Evolutionary conservation across 2,797 vertebrate species (phyloP), one percentile per base, ranked within the genome.

Genomic region (Karalla daura): DNA sequence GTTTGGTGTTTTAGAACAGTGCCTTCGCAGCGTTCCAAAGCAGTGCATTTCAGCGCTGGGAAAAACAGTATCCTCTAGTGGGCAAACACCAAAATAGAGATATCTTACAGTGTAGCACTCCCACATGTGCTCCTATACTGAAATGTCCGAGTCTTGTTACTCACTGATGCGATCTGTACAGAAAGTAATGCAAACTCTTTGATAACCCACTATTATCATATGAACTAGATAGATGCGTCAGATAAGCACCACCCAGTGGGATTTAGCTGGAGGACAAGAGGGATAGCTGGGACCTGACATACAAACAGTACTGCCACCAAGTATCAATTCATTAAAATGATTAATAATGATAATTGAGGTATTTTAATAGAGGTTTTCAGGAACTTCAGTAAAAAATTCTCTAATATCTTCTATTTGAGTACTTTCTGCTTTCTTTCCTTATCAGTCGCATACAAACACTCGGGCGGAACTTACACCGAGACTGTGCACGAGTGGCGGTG

Each of bases 401-500:
- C n/a, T n/a, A n/a, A n/a, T n/a, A n/a, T n/a, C n/a, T n/a, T n/a
- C n/a, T n/a, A n/a, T n/a, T n/a, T n/a, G n/a, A n/a, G n/a, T n/a
- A n/a, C n/a, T n/a, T n/a, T n/a, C n/a, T n/a, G n/a, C n/a, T n/a
- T n/a, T n/a, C n/a, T n/a, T n/a, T n/a, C n/a, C n/a, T n/a, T n/a
- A n/a, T n/a, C n/a, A n/a, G n/a, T n/a, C n/a, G n/a, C n/a, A n/a
- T n/a, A n/a, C n/a, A 44, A 30, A 30, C 5, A 17, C 7, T 50
- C 3, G 21, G 15, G 6, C 32, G 5, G 5, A 23, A 95, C 97
- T 5, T 90, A 98, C 98, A 24, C 94, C 94, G 45, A 99, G 92
- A 52, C 90, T 91, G 74, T 97, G 92, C 47, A 98, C 89, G 8
- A 98, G 93, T 0, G 98, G 98, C 0, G 95, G 94, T 0, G 85